phyloP scores from a whole-genome alignment of 2,113 vertebrate genomes.

The Nymphicus hollandicus region DNA sequence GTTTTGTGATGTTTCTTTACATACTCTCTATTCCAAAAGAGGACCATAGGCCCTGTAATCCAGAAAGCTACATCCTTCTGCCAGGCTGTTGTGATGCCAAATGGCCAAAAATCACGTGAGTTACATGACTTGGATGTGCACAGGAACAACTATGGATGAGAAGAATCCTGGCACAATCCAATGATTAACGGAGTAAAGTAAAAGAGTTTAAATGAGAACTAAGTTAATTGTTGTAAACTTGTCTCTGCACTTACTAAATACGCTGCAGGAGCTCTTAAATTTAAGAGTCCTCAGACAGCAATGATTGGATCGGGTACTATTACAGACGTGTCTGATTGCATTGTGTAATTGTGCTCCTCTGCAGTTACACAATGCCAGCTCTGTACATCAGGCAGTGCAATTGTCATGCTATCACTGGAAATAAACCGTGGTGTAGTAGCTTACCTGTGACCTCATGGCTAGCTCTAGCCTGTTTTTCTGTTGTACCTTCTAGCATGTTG shows the following conservation, averaged over 20 bases:
- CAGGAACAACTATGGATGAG: neutral
- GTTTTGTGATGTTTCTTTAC: neutral
- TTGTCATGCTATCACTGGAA: fast-evolving
- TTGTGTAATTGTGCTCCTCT: neutral
- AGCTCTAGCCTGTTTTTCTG: neutral
- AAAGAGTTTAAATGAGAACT: neutral
- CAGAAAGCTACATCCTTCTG: neutral
- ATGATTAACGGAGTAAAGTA: neutral
- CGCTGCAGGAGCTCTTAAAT: neutral
- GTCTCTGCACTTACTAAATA: neutral
- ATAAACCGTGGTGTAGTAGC: neutral
- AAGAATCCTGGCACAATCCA: neutral
- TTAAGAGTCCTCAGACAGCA: neutral
- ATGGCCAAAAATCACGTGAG: neutral
- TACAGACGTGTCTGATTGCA: neutral
- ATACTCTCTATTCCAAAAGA: neutral
- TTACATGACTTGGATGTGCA: neutral
- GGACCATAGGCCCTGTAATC: neutral
- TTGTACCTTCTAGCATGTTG: neutral
- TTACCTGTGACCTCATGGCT: neutral
- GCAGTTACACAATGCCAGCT: neutral
- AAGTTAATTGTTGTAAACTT: neutral
- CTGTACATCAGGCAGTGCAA: neutral
- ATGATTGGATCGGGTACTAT: fast-evolving
- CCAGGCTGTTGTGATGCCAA: neutral